phyloP scores from a whole-genome alignment of 2,113 vertebrate species.

The Formicarius rufipectus region DNA sequence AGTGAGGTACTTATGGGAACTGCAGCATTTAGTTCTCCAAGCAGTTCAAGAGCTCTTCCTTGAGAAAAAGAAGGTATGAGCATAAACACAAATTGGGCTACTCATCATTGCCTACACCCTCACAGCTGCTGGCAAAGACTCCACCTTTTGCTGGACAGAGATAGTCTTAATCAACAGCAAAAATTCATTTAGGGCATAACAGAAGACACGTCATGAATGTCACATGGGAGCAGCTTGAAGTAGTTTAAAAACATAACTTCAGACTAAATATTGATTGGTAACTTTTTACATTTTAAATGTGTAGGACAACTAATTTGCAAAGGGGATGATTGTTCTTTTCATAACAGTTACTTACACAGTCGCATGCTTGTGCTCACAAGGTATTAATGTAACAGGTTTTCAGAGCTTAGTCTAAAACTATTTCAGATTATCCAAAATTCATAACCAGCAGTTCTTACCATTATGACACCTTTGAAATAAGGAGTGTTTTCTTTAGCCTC shows the following conservation, averaged over 20 bases:
- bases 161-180: slow-evolving; percentile 64
- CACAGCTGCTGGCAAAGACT: slow-evolving; percentile 25
- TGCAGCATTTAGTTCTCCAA: not conserved
- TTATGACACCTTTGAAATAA: not conserved
- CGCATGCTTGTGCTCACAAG: not conserved
- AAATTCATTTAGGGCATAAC: slow-evolving; percentile 52
- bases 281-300: not conserved
- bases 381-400: not conserved
- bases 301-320: not conserved
- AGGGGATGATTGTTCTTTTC: not conserved
- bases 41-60: not conserved
- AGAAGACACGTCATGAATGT: not conserved
- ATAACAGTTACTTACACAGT: not conserved
- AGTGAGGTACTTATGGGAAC: not conserved
- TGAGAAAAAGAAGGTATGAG: not conserved
- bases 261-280: not conserved
- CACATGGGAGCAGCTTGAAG: not conserved
- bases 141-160: slow-evolving; percentile 29
- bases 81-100: not conserved
- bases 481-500: not conserved
- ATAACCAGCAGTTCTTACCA: not conserved
- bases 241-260: not conserved
- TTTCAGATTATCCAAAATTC: not conserved
- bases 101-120: slow-evolving; percentile 38
- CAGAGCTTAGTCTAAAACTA: not conserved